These are phyloP conservation scores for Ranitomeya imitator DNA, from an alignment of 2,113 vertebrate genomes.

Conservation along the genomic window DNA sequence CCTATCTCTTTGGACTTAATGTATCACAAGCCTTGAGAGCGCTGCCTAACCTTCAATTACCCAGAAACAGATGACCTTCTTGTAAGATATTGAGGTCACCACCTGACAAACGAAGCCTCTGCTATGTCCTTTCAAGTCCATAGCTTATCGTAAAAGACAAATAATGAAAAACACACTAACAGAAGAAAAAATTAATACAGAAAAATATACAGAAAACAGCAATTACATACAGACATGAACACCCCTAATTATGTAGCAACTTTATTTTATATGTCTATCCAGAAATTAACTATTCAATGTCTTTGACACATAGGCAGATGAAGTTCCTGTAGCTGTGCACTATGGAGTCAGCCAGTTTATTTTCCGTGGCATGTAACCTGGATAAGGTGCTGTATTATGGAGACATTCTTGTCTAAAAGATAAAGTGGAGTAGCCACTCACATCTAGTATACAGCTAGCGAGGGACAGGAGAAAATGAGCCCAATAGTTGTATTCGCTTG, in stretches of 20 bases:
- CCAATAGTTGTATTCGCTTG: too few relatives aligned
- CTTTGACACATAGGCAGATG: too few relatives aligned
- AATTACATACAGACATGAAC: neutral
- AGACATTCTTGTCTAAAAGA: too few relatives aligned
- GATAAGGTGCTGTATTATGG: too few relatives aligned
- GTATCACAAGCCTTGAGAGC: conserved; percentile 24
- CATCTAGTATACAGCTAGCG: too few relatives aligned
- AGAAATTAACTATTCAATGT: neutral
- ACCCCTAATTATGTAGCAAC: neutral
- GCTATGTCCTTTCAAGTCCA: neutral
- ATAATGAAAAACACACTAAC: neutral
- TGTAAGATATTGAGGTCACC: conserved; percentile 42
- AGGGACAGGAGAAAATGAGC: too few relatives aligned
- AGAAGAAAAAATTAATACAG: neutral
- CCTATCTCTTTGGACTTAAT: conserved; percentile 39
- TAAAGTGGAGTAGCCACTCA: too few relatives aligned
- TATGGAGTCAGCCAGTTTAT: too few relatives aligned
- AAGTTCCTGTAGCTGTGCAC: too few relatives aligned
- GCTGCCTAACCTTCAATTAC: conserved; percentile 43
- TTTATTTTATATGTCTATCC: neutral
- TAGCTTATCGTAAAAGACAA: neutral
- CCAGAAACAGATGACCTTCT: conserved; percentile 52
- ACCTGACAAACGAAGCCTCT: conserved; percentile 22
- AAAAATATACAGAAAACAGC: neutral
- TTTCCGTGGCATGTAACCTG: too few relatives aligned